Percentiles rank a stretch among this genome's conserved stretches.
These are phyloP conservation scores for Catostomus latipinnis DNA, from an alignment of 2,797 vertebrate genomes.

Conservation along the genomic window DNA sequence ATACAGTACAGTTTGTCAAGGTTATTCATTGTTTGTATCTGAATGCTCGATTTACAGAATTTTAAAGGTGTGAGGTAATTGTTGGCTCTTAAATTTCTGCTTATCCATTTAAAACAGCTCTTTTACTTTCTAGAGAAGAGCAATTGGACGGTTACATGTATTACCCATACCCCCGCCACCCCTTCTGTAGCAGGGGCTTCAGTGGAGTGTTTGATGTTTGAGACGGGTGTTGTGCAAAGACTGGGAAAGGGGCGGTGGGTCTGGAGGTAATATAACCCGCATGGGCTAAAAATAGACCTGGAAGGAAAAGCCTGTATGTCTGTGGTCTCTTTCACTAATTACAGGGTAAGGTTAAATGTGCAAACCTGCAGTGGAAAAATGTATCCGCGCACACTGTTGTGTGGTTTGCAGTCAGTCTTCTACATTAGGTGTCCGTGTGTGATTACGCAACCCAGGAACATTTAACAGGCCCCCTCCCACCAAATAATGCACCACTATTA, in stretches of 20 bases:
- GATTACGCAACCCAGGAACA: no score
- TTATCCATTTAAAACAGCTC: constrained; percentile 15
- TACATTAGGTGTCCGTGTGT: not conserved
- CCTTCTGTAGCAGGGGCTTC: not conserved
- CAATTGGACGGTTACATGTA: constrained; percentile 34
- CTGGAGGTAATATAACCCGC: constrained; percentile 48
- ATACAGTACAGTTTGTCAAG: not conserved
- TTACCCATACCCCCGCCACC: not conserved
- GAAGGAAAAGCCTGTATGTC: constrained; percentile 57
- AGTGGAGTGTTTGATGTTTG: constrained; percentile 46
- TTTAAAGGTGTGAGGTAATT: constrained; percentile 8
- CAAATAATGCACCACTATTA: not conserved
- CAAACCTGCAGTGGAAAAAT: constrained; percentile 24
- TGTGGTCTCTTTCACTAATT: constrained; percentile 48
- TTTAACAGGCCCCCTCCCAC: no score
- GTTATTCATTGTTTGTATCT: not conserved
- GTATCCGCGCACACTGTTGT: not conserved
- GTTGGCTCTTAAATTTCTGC: not conserved
- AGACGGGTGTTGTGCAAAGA: constrained; percentile 49
- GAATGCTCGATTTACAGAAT: not conserved
- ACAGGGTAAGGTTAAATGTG: constrained; percentile 53
- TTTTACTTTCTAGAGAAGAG: not conserved
- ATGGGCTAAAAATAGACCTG: constrained; percentile 59
- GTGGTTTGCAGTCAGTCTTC: not conserved
- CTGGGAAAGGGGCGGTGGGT: constrained; percentile 43